Evolutionary conservation across 2,113 vertebrate genomes (phyloP), one percentile per base, ranked within the genome.

Genomic region (Paraplagusia blochii): DNA sequence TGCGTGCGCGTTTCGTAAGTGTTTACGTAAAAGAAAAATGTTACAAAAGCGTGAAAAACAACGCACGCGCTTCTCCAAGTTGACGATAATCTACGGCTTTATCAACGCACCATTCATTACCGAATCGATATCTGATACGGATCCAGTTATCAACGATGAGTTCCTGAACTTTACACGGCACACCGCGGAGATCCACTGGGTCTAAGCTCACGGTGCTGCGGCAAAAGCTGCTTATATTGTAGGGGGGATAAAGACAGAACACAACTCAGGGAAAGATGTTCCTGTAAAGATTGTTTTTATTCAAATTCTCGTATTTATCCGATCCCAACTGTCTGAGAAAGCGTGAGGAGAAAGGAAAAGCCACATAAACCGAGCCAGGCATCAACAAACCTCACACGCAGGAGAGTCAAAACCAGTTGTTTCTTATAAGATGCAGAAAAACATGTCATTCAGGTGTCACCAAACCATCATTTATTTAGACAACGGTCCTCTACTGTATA

Each of bases 1-100:
- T 14, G 11, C 3, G 6, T 14, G 22, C 18, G 53, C 34, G 59
- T 71, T 12, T 57, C 64, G 81, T 81, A 86, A 86, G 63, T 34
- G 40, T 11, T 90, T 87, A 88, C 81, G 81, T 82, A 90, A 88
- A 85, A 63, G 81, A 82, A 90, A 88, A 85, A 63, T 44, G 3
- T 87, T 87, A 86, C 54, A 66, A 83, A 83, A 82, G 44, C n/a
- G 9, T 35, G 42, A 42, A 13, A 40, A 40, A 15, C 52, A 57
- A 7, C 18, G 18, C 44, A 33, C 15, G 12, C 59, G 56, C 53
- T 71, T 77, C 60, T 13, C 10, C 42, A 18, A 11, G 46, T 33
- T n/a, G 33, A 11, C 1, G 0, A 11, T 33, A 36, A 3, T 22
- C 17, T 11, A 40, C 11, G 7, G 7, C 12, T 15, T 0, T 12